phyloP scores from a whole-genome alignment of 2,888 invertebrate species.

The Pristionchus arcanus region DNA sequence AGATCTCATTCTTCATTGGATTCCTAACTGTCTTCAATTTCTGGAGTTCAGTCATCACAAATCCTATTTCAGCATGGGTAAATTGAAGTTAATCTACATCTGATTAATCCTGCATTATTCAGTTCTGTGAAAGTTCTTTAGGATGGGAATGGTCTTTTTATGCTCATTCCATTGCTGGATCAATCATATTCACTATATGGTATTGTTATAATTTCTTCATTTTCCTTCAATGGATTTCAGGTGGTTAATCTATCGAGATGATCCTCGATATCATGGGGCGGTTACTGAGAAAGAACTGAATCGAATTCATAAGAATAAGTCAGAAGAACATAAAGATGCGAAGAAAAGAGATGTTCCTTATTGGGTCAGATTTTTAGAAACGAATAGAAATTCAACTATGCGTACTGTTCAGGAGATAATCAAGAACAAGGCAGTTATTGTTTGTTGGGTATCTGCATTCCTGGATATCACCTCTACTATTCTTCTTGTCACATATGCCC shows the following conservation, averaged over 20 bases:
- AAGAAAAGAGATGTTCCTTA: constrained; percentile 53
- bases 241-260: constrained; percentile 52
- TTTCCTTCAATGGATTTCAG: background rate
- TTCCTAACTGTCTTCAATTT: constrained; percentile 54
- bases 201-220: background rate
- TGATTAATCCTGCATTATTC: background rate
- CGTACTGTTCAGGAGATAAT: constrained; percentile 48
- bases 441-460: constrained; percentile 49
- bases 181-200: constrained; percentile 37
- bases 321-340: constrained; percentile 17
- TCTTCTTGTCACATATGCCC: constrained; percentile 54
- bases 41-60: constrained; percentile 47
- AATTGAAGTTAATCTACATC: background rate
- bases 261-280: constrained; percentile 3
- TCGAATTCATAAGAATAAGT: constrained; percentile 37
- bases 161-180: constrained; percentile 31
- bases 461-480: constrained; percentile 48
- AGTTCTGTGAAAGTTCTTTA: constrained; percentile 50
- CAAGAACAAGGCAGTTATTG: constrained; percentile 39
- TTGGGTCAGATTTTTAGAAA: background rate
- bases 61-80: constrained; percentile 51
- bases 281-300: constrained; percentile 42
- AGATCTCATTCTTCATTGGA: constrained; percentile 52
- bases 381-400: too few relatives aligned
- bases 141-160: constrained; percentile 56